A percentile compares a stretch with the other conserved stretches of the same genome.
These are phyloP conservation scores for Drosophila silvestris DNA, from an alignment of 2,888 invertebrate genomes.

Conservation along the genomic window DNA sequence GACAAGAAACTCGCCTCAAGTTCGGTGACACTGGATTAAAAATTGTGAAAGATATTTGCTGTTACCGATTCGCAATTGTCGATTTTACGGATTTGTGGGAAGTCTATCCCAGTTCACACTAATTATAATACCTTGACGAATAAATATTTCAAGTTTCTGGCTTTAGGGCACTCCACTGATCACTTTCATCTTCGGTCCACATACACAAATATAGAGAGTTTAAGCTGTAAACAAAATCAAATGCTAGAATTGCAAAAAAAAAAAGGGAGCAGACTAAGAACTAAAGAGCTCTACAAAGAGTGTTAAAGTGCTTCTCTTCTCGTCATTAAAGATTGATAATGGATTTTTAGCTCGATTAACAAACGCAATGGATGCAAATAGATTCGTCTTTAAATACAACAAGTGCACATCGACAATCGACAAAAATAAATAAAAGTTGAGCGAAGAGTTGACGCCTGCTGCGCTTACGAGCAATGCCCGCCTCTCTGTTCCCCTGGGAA, in stretches of 20 bases:
- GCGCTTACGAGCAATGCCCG: neutral
- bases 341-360: conserved; percentile 3
- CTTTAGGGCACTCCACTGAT: neutral
- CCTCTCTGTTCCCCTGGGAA: neutral
- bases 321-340: conserved; percentile 15
- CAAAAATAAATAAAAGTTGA: neutral
- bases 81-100: neutral
- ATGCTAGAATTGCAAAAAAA: neutral
- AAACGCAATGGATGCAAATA: conserved; percentile 21
- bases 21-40: neutral
- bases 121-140: neutral
- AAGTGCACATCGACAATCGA: neutral
- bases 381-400: conserved; percentile 8
- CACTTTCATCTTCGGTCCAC: neutral
- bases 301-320: neutral
- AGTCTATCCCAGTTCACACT: neutral
- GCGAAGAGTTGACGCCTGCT: conserved; percentile 26
- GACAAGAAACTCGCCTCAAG: neutral
- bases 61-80: neutral
- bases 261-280: neutral
- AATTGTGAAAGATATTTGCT: neutral
- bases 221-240: neutral
- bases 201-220: neutral
- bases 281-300: neutral
- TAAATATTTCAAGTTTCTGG: neutral